Base-by-base conservation (phyloP, 2,888 invertebrate genomes). In the Muscina levida region DNA sequence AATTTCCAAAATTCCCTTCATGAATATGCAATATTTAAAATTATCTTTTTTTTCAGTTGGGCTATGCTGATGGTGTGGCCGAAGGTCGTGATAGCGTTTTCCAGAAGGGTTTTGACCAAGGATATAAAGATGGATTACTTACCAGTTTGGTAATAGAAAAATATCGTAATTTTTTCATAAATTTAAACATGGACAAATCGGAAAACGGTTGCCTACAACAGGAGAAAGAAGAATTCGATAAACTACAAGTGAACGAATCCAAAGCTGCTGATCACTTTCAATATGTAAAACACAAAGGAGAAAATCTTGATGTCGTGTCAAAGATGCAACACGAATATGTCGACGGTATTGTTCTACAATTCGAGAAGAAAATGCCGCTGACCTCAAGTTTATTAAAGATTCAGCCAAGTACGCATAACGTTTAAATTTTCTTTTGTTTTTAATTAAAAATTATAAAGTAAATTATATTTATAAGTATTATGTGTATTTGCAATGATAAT, bases 31-130 rank as follows among this genome's bases (percentile, higher is more conserved):
- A 22, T 62, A 39, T 42, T 15, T 46, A 15, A 1, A 46, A 39
- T 67, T 6, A 15, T 17, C 46, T 31, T 56, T 57, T 42, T 65
- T 87, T 85, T 22, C 83, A 95, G 95, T 90, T 91, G 83, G 95
- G 94, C 48, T 95, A 92, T 85, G 92, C 93, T 85, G 94, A 95
- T 88, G 95, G 95, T 22, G 91, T 93, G 76, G 90, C 92, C 39
- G 93, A 92, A 86, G 95, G 95, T 0, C 91, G 93, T 82, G 91
- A 93, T 17, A 89, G 92, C 68, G 92, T 92, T 65, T 94, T 94
- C 84, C 95, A 96, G 90, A 87, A 91, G 19, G 93, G 94, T 86
- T 96, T 96, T 87, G 94, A 95, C 85, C 86, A 87, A 74, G 95
- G 95, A 1, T 96, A 94, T 87, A 89, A 90, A 77, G 93, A 93